Evolutionary conservation across 2,888 invertebrate species (phyloP), one percentile per base, ranked within the genome.

Genomic region (Apodemia duryi): DNA sequence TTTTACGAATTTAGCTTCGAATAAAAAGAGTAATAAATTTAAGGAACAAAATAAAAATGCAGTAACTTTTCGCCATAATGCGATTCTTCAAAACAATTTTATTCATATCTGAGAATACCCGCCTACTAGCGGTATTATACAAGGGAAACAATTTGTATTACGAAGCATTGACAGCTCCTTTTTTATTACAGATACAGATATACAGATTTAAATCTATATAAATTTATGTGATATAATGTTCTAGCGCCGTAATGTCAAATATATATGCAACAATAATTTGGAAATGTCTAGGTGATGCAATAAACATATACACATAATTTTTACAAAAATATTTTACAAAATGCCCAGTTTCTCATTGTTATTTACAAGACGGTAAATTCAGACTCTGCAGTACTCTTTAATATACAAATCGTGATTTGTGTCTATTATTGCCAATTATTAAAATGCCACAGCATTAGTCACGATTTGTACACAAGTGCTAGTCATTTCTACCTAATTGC

Each of bases 251-350:
- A 57, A 57, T 57, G 29, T 57, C 29, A 32, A 57, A 57, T 57
- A 32, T 57, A 57, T 32, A 32, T 7, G 11, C 29, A 13, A 57
- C 29, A 32, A 57, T 57, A 57, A 32, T 57, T 32, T 57, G 57
- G 11, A 57, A 57, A 57, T 57, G 57, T 57, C 57, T 57, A 57
- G 57, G 57, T 57, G 57, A 57, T 57, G 29, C 57, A 57, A 32
- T 57, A 57, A 57, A 32, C 57, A 57, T 57, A 57, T 57, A 3
- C 57, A 57, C 57, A 57, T 57, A 57, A 57, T 66, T 66, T 61
- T 65, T 70, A 70, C 67, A 70, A 68, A 70, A 68, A 65, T 70
- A 70, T 65, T 70, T 67, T 71, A 71, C 70, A 71, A 64, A 60
- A 57, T 57, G 57, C 57, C 32, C 46, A 46, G 46, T 46, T 46